A percentile compares a stretch with the other conserved stretches of the same genome.
Conservation (phyloP, 2,113 vertebrate genomes). For the Bubo scandiacus region DNA sequence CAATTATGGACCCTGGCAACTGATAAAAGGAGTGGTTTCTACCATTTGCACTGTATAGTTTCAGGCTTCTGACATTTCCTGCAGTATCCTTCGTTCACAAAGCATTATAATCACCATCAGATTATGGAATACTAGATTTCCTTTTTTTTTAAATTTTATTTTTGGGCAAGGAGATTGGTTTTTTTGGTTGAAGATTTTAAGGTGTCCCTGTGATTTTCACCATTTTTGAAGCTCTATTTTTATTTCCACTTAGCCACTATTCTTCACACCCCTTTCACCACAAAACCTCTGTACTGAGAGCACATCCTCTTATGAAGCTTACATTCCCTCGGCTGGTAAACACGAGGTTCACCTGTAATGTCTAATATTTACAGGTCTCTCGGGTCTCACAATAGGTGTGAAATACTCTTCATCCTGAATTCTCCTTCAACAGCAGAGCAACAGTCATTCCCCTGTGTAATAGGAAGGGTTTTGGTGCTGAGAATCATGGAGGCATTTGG, state of each 20-base stretch:
- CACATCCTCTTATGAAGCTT: fast-evolving
- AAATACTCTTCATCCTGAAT: fast-evolving
- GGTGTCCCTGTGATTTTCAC: not conserved
- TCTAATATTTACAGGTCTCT: too few relatives aligned
- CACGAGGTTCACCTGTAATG: not conserved
- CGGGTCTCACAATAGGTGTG: not conserved
- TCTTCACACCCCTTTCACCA: not conserved
- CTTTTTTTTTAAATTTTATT: not conserved
- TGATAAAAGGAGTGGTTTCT: not conserved
- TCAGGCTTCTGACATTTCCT: not conserved
- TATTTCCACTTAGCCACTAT: not conserved
- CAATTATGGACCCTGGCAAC: not conserved
- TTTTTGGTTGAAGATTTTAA: not conserved
- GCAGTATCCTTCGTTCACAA: not conserved
- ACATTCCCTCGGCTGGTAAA: not conserved
- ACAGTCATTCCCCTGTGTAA: not conserved
- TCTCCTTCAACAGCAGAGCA: not conserved
- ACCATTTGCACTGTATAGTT: not conserved
- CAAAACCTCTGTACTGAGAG: not conserved
- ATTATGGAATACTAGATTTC: not conserved
- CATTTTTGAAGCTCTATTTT: not conserved
- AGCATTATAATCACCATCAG: not conserved
- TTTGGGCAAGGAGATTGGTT: not conserved
- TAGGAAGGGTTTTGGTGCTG: not conserved
- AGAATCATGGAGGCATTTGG: not conserved